Conservation (phyloP, 2,888 invertebrate species). For the Campopleginae sp. region DNA sequence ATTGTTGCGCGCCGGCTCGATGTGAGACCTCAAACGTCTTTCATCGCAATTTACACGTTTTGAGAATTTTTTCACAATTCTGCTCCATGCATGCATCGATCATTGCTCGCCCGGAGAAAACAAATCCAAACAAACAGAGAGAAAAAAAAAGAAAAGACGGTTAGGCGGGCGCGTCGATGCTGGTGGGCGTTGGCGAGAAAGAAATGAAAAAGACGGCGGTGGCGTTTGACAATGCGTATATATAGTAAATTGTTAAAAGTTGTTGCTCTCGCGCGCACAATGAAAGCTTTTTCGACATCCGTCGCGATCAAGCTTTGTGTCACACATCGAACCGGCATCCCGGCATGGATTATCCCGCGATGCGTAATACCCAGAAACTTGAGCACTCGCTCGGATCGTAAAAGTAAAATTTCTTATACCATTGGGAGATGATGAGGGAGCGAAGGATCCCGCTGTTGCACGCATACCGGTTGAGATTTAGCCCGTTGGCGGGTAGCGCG, state of each 20-base stretch:
- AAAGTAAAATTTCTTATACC: too few relatives aligned
- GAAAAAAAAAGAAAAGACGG: slow-evolving; percentile 20
- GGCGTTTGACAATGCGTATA: too few relatives aligned
- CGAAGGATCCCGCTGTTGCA: too few relatives aligned
- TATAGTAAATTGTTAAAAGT: slow-evolving; percentile 55
- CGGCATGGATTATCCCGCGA: slow-evolving; percentile 76
- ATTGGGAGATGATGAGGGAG: neutral
- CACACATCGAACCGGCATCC: too few relatives aligned
- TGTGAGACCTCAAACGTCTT: too few relatives aligned
- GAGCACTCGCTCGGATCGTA: too few relatives aligned
- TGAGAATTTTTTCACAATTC: too few relatives aligned
- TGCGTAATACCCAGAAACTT: slow-evolving; percentile 75
- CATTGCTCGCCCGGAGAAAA: too few relatives aligned
- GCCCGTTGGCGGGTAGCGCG: too few relatives aligned
- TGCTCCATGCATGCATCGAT: too few relatives aligned
- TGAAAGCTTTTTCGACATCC: slow-evolving; percentile 54
- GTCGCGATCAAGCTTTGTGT: slow-evolving; percentile 57
- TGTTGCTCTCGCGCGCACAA: slow-evolving; percentile 35
- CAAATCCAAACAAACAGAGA: too few relatives aligned
- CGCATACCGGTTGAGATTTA: slow-evolving; percentile 34
- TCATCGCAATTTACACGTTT: slow-evolving; percentile 37
- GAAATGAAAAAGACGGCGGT: slow-evolving; percentile 28
- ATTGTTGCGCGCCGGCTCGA: too few relatives aligned
- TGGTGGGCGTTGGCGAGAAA: slow-evolving; percentile 32
- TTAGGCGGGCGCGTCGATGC: slow-evolving; percentile 34